Evolutionary conservation across 2,113 vertebrate genomes (phyloP), one percentile per base, ranked within the genome.

Genomic region (Tyrannus savana): DNA sequence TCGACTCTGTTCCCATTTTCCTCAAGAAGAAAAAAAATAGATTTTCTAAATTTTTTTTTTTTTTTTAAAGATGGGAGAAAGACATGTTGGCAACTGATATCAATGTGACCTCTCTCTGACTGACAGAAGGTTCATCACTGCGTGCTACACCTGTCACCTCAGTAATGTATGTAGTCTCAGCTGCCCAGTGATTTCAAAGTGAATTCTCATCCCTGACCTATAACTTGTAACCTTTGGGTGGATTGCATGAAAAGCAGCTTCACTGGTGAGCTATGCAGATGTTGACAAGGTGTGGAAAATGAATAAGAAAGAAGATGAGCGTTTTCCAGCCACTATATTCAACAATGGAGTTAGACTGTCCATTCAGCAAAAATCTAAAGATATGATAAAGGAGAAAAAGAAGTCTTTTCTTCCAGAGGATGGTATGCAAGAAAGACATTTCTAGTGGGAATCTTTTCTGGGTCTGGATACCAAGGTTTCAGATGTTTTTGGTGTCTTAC

Each of bases 161-260:
- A 62, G 21, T 84, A 95, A 97, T 87, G 76, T 68, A 94, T 87
- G 77, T 71, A 83, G 80, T 81, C 84, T 96, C 66, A 93, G 82
- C 67, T 95, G 87, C 81, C 94, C 56, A 14, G 87, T 67, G 82
- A 97, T 95, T 95, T 88, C 93, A 94, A 91, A 96, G 90, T 46
- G 73, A 92, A 95, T 96, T 91, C 82, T 83, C 62, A 74, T 71
- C 56, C 46, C 47, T 68, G 91, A 79, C 87, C 81, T 84, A 9
- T 53, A 75, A 93, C 44, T 68, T 81, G 58, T 53, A 94, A 90
- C 80, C 73, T 95, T 87, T 93, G 50, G 37, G 41, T 62, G n/a
- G 22, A 63, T 31, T 90, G 68, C 53, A 47, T 80, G 69, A 83
- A 84, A 93, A 91, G 37, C 55, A 88, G 52, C n/a, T 66, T 78